A percentile compares a stretch with the other conserved stretches of the same genome.
Conservation (phyloP, 2,797 vertebrate genomes). For the Acipenser oxyrinchus region DNA sequence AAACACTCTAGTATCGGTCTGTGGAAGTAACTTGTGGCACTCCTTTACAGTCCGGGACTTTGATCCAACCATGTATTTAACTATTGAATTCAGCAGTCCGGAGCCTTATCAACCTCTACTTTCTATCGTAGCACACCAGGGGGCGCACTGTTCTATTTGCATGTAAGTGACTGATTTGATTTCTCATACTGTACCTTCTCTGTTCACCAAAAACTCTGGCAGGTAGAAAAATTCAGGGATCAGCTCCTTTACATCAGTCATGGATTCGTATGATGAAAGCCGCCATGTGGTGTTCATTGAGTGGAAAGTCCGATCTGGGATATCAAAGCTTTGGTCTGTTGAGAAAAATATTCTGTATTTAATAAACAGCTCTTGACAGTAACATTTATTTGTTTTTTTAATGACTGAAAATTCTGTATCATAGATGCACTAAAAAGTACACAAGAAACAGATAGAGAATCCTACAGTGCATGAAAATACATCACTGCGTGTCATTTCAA, state of each 20-base stretch:
- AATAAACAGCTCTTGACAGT: background rate
- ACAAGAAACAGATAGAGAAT: too few relatives aligned
- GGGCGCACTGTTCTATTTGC: too few relatives aligned
- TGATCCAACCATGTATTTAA: too few relatives aligned
- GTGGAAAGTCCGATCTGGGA: conserved; percentile 97
- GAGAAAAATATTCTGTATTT: conserved; percentile 27
- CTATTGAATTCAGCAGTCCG: too few relatives aligned
- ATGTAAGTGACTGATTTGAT: too few relatives aligned
- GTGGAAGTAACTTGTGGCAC: too few relatives aligned
- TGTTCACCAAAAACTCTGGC: conserved; percentile 93
- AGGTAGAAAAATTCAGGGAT: conserved; percentile 98
- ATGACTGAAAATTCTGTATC: background rate
- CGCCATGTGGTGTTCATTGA: conserved; percentile 98
- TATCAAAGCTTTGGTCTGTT: conserved; percentile 98
- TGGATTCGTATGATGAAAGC: conserved; percentile 94
- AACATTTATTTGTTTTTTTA: background rate
- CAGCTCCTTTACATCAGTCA: conserved; percentile 97
- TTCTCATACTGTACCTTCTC: conserved; percentile 71
- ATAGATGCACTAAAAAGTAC: background rate
- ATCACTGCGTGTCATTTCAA: too few relatives aligned
- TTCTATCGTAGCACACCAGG: too few relatives aligned
- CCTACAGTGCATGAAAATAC: too few relatives aligned
- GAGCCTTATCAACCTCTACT: too few relatives aligned
- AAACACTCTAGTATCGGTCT: too few relatives aligned
- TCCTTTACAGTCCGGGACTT: too few relatives aligned